Evolutionary conservation across 2,113 vertebrate species (phyloP), one percentile per base, ranked within the genome.

Genomic region (Osmerus mordax): DNA sequence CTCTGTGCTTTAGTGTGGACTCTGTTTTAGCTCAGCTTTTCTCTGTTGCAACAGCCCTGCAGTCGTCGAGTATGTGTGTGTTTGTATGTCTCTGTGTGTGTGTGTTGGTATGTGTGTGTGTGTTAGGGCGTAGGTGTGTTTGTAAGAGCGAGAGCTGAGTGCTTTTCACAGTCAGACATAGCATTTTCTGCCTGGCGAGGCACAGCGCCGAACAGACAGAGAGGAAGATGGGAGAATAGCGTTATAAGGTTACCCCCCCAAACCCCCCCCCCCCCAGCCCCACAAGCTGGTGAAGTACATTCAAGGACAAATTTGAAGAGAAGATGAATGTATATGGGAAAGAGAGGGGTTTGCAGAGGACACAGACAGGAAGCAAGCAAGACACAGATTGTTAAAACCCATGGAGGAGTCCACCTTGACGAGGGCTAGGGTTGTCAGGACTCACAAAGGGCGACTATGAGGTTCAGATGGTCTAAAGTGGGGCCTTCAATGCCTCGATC

Each of bases 231-330:
- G 78, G 70, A 79, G 76, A 81, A 83, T 65, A 73, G 73, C 3
- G 32, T 36, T 36, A 78, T 36, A 75, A 84, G 79, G 85, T 80
- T 85, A 81, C 80, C 54, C 54, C 54, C 54, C 32, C 3, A 12
- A 47, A 2, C 4, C 32, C 32, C 9, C 41, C 41, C 41, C 41
- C 9, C 41, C 41, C 41, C 41, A 47, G 41, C 41, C 9, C 41
- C 41, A 47, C 41, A 47, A 81, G 71, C 81, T 71, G 65, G 80
- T 79, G 75, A 83, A 74, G 83, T 84, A 89, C 86, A 88, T 88
- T 86, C 88, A 81, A 89, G 81, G 82, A 81, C 90, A 87, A 90
- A 86, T 86, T 84, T 81, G 78, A 61, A 87, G 67, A 78, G 58
- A 72, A 78, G 65, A 53, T 59, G 56, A 62, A 63, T 28, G 23